Evolutionary conservation across 2,113 vertebrate genomes (phyloP).

Genomic region (Nannospalax galili): DNA sequence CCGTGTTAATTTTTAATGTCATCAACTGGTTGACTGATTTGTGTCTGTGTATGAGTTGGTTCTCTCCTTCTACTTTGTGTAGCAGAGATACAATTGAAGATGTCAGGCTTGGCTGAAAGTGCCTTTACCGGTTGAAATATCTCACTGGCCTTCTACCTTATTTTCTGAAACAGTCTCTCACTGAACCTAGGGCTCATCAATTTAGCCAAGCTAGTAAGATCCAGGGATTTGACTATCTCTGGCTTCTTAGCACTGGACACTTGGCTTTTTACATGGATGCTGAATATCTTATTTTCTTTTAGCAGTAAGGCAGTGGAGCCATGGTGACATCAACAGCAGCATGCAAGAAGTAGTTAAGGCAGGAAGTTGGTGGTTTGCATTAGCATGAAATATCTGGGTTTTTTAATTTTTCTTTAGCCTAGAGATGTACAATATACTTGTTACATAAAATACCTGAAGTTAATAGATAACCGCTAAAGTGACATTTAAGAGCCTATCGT

Average conservation of each 20-base stretch:
- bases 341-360: neutral
- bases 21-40: neutral
- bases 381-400: neutral
- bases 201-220: too few species aligned
- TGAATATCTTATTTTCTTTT: neutral
- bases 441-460: neutral
- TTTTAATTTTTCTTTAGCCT: neutral
- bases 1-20: neutral
- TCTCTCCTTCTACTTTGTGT: neutral
- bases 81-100: neutral
- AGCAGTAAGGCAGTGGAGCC: neutral
- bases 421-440: neutral
- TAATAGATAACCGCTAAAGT: neutral
- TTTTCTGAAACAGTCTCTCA: too few species aligned
- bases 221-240: too few species aligned
- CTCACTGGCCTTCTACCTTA: neutral
- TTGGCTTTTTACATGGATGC: neutral
- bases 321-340: too few species aligned
- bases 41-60: neutral
- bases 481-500: neutral
- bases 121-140: neutral
- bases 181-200: too few species aligned
- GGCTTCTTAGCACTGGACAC: too few species aligned
- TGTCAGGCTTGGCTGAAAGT: neutral
- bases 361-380: neutral